Evolutionary conservation across 1,140 invertebrate species (phyloP).

Genomic region (Latrodectus geometricus): DNA sequence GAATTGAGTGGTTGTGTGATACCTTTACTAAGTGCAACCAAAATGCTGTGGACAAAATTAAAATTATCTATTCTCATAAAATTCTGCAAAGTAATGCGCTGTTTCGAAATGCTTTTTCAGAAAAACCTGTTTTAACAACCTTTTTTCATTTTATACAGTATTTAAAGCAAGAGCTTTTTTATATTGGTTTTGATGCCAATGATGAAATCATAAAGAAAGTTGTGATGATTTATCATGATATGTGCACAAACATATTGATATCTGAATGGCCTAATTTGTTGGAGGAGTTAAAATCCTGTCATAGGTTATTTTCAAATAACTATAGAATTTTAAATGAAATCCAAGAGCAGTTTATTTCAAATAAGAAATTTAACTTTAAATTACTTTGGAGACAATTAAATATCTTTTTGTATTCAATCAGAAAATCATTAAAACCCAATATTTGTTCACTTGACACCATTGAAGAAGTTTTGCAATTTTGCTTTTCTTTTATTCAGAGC

Average conservation of each 20-base stretch:
- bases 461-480: not conserved
- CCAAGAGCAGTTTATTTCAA: not conserved
- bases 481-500: not conserved
- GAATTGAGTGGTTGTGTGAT: constrained; percentile 10
- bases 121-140: not conserved
- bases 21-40: constrained; percentile 13
- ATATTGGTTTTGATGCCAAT: not conserved
- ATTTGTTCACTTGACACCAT: not conserved
- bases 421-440: not conserved
- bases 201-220: not conserved
- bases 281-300: not conserved
- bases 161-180: constrained; percentile 10
- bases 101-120: not conserved
- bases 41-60: not conserved
- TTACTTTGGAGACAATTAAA: constrained; percentile 11
- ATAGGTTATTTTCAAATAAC: not conserved
- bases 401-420: not conserved
- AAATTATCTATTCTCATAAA: not conserved
- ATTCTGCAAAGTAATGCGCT: not conserved
- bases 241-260: not conserved
- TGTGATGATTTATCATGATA: not conserved
- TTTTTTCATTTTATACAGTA: constrained; percentile 8
- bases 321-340: not conserved
- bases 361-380: not conserved
- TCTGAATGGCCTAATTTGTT: not conserved